These are phyloP conservation scores for Osmoderma eremita DNA, from an alignment of 2,888 invertebrate species.

Conservation along the genomic window DNA sequence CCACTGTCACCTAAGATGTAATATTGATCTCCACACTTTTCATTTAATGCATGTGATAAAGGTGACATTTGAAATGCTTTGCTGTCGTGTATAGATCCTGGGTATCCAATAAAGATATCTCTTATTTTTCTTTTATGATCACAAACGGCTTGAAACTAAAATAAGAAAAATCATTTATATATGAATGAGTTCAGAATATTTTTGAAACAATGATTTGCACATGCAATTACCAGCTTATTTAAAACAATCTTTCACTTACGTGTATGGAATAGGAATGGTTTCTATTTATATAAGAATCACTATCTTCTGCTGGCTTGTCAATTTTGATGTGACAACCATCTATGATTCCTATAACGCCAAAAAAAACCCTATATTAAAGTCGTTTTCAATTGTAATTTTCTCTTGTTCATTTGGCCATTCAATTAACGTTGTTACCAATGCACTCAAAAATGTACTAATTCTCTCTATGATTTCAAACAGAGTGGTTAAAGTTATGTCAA, in stretches of 20 bases:
- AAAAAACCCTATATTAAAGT: no score
- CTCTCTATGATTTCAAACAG: conserved; percentile 22
- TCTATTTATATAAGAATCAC: conserved; percentile 46
- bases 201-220: no score
- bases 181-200: conserved; percentile 1
- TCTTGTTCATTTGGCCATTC: conserved; percentile 41
- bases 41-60: conserved; percentile 1
- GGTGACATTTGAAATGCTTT: conserved; percentile 41
- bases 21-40: conserved; percentile 32
- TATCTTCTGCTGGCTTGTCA: conserved; percentile 43
- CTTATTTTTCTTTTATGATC: conserved; percentile 34
- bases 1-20: conserved; percentile 38
- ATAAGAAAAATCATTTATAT: conserved; percentile 18
- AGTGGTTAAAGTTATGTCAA: conserved; percentile 34
- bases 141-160: conserved; percentile 45
- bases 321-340: conserved; percentile 46
- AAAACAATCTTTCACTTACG: no score
- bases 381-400: conserved; percentile 31
- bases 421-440: conserved; percentile 38
- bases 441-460: conserved; percentile 37
- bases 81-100: conserved; percentile 45
- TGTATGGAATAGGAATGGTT: conserved; percentile 37
- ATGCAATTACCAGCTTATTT: no score
- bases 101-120: conserved; percentile 42
- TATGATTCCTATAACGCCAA: conserved; percentile 29